phyloP scores from a whole-genome alignment of 1,140 invertebrate species.

The Penaeus vannamei region DNA sequence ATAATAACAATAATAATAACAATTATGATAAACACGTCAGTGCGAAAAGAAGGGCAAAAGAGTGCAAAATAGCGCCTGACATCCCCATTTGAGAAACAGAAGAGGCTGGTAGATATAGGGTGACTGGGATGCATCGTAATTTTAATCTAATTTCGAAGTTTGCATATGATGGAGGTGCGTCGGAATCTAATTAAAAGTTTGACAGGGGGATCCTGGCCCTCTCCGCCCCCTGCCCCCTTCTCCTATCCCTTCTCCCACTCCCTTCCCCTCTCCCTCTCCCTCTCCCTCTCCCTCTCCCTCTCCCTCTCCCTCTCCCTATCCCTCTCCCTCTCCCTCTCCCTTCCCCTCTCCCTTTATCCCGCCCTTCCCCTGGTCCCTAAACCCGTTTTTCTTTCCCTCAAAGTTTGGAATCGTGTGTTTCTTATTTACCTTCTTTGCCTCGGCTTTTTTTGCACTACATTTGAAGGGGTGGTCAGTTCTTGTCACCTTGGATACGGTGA shows the following conservation, averaged over 20 bases:
- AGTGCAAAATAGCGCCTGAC: neutral
- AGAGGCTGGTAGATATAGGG: constrained; percentile 22
- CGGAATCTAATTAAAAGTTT: constrained; percentile 64
- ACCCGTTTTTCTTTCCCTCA: neutral
- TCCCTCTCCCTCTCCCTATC: neutral
- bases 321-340: neutral
- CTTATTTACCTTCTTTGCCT: too few relatives aligned
- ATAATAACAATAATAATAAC: too few relatives aligned
- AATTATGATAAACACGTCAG: too few relatives aligned
- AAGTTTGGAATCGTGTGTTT: too few relatives aligned
- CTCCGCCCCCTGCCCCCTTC: constrained; percentile 13
- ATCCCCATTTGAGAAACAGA: constrained; percentile 29
- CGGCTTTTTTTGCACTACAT: too few relatives aligned
- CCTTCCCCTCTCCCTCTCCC: neutral
- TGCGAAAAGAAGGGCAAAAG: neutral
- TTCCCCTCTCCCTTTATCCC: constrained; percentile 1
- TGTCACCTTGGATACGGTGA: too few relatives aligned
- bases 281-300: neutral
- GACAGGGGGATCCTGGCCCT: neutral
- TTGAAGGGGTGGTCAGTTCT: too few relatives aligned
- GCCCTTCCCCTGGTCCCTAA: neutral
- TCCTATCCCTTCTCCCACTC: neutral
- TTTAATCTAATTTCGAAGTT: constrained; percentile 65
- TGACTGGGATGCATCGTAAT: constrained; percentile 54
- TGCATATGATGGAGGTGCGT: constrained; percentile 64